A percentile compares a stretch with the other conserved stretches of the same genome.
Evolutionary conservation across 2,888 invertebrate species (phyloP).

Genomic region (Ischnura elegans): DNA sequence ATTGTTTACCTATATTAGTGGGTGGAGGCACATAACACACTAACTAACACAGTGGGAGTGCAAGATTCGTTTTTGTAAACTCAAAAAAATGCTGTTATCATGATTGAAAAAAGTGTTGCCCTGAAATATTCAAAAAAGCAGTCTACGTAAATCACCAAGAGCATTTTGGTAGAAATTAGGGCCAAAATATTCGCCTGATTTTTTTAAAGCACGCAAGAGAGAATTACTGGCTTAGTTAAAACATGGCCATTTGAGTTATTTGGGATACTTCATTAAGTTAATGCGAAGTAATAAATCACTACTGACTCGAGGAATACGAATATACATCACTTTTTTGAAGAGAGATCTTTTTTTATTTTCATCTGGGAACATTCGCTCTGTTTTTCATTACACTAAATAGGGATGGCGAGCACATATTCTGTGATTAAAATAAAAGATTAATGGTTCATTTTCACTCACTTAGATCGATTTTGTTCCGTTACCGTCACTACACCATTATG

Average conservation of each 20-base stretch:
- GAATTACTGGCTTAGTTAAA: background rate
- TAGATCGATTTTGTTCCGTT: no score
- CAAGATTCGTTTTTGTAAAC: no score
- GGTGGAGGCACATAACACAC: no score
- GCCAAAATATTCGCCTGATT: background rate
- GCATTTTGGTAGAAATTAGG: background rate
- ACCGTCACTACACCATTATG: no score
- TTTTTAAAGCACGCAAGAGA: background rate
- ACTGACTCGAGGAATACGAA: background rate
- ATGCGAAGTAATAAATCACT: background rate
- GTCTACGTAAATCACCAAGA: background rate
- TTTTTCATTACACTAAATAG: background rate
- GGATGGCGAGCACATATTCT: background rate
- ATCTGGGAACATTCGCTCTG: background rate
- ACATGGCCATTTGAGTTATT: background rate
- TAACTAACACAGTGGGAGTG: no score
- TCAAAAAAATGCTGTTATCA: background rate
- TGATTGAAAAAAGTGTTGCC: background rate
- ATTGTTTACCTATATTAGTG: no score
- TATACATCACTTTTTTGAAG: background rate
- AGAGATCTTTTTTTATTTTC: background rate
- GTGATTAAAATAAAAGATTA: no score
- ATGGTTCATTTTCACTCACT: no score
- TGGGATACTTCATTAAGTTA: background rate
- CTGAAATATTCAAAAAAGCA: background rate